A percentile compares a stretch with the other conserved stretches of the same genome.
Evolutionary conservation across 2,113 vertebrate species (phyloP).

Genomic region (Cervus canadensis): DNA sequence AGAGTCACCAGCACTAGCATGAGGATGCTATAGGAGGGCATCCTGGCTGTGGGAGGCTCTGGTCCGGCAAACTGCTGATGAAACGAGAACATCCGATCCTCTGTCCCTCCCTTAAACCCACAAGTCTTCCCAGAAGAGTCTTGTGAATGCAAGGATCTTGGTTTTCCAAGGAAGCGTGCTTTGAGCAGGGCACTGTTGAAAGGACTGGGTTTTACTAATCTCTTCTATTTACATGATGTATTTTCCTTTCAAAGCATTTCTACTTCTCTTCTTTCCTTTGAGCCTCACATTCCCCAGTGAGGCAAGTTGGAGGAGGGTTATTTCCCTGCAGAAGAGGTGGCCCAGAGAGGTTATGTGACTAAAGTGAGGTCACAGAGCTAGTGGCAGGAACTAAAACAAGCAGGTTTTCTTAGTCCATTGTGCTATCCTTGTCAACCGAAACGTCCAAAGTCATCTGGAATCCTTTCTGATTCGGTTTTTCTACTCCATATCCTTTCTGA

Average conservation of each 20-base stretch:
- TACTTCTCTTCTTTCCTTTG: slow-evolving; percentile 32
- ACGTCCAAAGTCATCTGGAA: slow-evolving; percentile 4
- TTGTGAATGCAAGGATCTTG: neutral
- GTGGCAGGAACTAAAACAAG: neutral
- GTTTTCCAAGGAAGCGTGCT: neutral
- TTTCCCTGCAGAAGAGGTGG: neutral
- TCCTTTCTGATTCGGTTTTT: neutral
- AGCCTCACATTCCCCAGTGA: neutral
- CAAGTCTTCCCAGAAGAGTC: neutral
- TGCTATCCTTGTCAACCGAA: neutral
- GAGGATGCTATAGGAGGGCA: neutral
- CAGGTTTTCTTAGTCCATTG: neutral
- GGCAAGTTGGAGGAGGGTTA: slow-evolving; percentile 20
- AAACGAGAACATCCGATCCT: neutral
- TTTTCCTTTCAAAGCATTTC: slow-evolving; percentile 45
- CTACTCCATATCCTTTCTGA: neutral
- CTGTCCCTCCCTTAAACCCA: neutral
- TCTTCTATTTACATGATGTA: slow-evolving; percentile 2
- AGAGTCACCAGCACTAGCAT: neutral
- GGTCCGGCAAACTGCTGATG: neutral
- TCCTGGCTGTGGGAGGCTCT: neutral
- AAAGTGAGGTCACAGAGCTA: neutral
- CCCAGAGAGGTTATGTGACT: slow-evolving; percentile 12
- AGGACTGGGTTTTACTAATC: slow-evolving; percentile 1
- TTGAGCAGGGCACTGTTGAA: neutral